phyloP scores from a whole-genome alignment of 2,888 invertebrate genomes.

The Microplitis manilae region DNA sequence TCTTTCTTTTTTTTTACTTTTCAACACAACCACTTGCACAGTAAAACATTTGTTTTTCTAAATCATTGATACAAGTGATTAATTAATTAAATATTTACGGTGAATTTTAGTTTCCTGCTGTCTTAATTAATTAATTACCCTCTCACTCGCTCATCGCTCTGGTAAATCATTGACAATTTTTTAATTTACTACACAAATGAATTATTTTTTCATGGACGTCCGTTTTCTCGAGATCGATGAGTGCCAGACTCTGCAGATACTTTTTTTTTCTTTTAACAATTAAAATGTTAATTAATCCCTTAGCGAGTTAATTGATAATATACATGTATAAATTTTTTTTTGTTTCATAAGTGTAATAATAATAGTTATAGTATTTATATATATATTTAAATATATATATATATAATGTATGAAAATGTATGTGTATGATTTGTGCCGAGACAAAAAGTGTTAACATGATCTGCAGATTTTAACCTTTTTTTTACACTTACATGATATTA shows the following conservation, averaged over 20 bases:
- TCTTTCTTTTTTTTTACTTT: neutral
- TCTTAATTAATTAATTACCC: neutral
- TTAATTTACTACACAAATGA: conserved; percentile 35
- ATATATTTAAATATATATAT: conserved; percentile 25
- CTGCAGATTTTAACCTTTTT: neutral
- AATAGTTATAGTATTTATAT: conserved; percentile 17
- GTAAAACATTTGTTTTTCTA: conserved; percentile 21
- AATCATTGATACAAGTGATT: conserved; percentile 20
- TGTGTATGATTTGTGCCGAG: conserved; percentile 11
- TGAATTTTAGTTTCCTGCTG: conserved; percentile 16
- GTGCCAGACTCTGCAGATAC: conserved; percentile 26
- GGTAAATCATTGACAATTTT: neutral
- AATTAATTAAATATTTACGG: conserved; percentile 22
- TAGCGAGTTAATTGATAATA: conserved; percentile 20
- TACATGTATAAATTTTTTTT: conserved; percentile 35
- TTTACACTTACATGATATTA: neutral
- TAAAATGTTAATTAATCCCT: conserved; percentile 12
- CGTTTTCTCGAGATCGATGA: neutral
- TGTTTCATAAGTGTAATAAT: conserved; percentile 27
- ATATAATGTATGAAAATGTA: conserved; percentile 21
- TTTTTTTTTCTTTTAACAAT: conserved; percentile 4
- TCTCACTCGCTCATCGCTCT: neutral
- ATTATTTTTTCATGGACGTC: conserved; percentile 33
- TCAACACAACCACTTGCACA: neutral
- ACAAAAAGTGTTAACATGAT: conserved; percentile 19